A percentile compares a stretch with the other conserved stretches of the same genome.
Evolutionary conservation across 2,888 invertebrate genomes (phyloP).

Genomic region (Caenorhabditis japonica): DNA sequence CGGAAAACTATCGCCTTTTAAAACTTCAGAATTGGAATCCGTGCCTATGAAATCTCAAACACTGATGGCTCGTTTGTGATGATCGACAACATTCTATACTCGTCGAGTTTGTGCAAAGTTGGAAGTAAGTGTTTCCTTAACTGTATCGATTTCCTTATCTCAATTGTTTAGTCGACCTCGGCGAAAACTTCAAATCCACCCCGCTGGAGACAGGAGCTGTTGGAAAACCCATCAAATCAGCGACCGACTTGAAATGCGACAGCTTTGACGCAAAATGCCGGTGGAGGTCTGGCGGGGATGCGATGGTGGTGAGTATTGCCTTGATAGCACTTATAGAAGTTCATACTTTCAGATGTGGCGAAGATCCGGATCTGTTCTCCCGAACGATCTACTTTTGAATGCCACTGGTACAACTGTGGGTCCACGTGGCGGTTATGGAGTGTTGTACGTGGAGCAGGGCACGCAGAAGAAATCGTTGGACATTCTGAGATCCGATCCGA

Average conservation of each 20-base stretch:
- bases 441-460: constrained; percentile 74
- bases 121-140: constrained; percentile 60
- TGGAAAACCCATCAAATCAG: constrained; percentile 65
- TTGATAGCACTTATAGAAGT: no score
- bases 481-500: constrained; percentile 74
- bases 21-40: constrained; percentile 62
- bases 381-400: constrained; percentile 67
- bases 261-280: constrained; percentile 72
- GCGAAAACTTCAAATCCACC: constrained; percentile 66
- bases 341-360: constrained; percentile 69
- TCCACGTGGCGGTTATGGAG: constrained; percentile 69
- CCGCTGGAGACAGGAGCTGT: constrained; percentile 68
- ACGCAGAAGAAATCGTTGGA: constrained; percentile 55
- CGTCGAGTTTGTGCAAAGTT: constrained; percentile 74
- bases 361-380: constrained; percentile 58
- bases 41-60: constrained; percentile 74
- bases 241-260: constrained; percentile 66
- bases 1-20: no score
- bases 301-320: constrained; percentile 41
- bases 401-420: constrained; percentile 71
- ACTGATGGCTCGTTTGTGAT: constrained; percentile 75
- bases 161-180: constrained; percentile 72
- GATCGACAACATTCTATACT: constrained; percentile 75
- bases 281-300: constrained; percentile 73
- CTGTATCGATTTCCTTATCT: not conserved